Evolutionary conservation across 2,113 vertebrate genomes (phyloP), one percentile per base, ranked within the genome.

Genomic region (Dermatemys mawii): DNA sequence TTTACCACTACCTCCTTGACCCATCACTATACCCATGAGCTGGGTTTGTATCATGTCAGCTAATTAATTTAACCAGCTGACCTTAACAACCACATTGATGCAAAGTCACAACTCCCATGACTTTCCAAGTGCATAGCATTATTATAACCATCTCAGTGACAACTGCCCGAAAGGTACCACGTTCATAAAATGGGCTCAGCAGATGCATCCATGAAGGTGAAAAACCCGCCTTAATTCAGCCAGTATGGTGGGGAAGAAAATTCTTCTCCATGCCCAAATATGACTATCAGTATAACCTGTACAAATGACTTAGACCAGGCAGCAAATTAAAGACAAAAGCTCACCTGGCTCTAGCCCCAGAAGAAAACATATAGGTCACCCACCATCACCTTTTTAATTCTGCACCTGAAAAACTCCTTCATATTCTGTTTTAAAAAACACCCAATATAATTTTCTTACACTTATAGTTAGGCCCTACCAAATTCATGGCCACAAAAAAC

Each of bases 351-450:
- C 50, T 78, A 83, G 35, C 4, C 50, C 76, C 24, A 70, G 26
- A 35, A 94, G n/a, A 38, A 96, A 92, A 89, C 21, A 49, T 1
- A 32, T 70, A 27, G 22, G 46, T 24, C 41, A 76, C 4, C 44
- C 41, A 76, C 11, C 12, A 44, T 21, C 24, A 46, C 26, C 19
- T 14, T 76, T 76, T 2, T 50, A 49, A 83, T 76, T 90, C 44
- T 70, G 19, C n/a, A 88, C 49, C 81, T 88, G 35, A 92, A 94
- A 91, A 92, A 84, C 3, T 4, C 12, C 32, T 83, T 90, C 29
- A 38, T 14, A 8, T 83, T 81, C 86, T 50, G 63, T 27, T 87
- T 7, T 50, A 26, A 63, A 81, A 89, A 82, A 81, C 19, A 78
- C 1, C 11, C 89, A 79, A 76, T 3, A 76, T 3, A 21, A 41